Conservation (phyloP, 2,113 vertebrate genomes). For the Athene cunicularia region DNA sequence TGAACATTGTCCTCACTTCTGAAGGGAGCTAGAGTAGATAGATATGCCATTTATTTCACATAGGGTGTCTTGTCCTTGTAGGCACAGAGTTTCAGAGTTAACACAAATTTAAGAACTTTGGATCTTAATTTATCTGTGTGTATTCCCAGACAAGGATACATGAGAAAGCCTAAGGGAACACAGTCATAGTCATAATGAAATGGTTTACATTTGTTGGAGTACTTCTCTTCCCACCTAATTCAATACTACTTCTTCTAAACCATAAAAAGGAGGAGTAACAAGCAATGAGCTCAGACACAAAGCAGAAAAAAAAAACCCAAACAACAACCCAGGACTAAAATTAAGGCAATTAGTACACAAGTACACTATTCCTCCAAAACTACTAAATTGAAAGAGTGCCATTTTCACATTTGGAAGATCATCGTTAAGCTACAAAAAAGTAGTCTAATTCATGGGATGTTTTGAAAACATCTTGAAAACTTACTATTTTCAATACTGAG, state of each 20-base stretch:
- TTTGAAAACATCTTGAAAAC: not conserved
- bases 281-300: not conserved
- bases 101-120: not conserved
- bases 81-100: not conserved
- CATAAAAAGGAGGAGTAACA: not conserved
- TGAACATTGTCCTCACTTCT: not conserved
- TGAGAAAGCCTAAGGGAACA: not conserved
- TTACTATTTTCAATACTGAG: not conserved
- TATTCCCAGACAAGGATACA: not conserved
- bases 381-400: not conserved
- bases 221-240: not conserved
- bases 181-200: not conserved
- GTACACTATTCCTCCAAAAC: not conserved
- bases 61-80: not conserved
- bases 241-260: not conserved
- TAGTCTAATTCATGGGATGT: not conserved
- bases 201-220: not conserved
- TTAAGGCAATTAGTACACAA: not conserved
- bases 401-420: not conserved
- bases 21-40: not conserved
- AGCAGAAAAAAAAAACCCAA: not conserved
- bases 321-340: not conserved
- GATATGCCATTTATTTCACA: not conserved
- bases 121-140: not conserved
- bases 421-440: not conserved